Percentiles rank a stretch among this genome's conserved stretches.
Evolutionary conservation across 2,797 vertebrate genomes (phyloP).

Genomic region (Phrynocephalus guinanensis): DNA sequence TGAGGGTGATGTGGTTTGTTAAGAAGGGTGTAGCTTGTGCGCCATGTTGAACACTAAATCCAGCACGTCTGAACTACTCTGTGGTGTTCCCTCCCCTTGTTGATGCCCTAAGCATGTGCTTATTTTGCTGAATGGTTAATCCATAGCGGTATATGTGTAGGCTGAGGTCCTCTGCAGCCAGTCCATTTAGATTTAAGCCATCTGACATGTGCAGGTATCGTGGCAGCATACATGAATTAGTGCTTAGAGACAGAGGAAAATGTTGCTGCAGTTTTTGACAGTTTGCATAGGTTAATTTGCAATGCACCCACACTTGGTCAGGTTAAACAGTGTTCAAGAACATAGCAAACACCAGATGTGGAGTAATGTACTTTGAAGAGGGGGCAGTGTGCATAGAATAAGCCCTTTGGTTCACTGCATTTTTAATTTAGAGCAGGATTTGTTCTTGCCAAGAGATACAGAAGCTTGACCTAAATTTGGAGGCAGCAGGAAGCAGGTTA

Average conservation of each 20-base stretch:
- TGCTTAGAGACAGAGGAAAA: too few relatives aligned
- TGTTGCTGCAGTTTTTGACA: background rate
- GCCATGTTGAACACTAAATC: too few relatives aligned
- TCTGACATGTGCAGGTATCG: background rate
- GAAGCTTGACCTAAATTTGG: conserved; percentile 41
- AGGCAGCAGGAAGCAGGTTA: conserved; percentile 19
- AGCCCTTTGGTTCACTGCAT: conserved; percentile 7
- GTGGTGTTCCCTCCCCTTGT: too few relatives aligned
- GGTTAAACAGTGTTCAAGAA: background rate
- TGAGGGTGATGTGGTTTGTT: too few relatives aligned
- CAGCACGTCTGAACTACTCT: too few relatives aligned
- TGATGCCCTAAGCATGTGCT: too few relatives aligned
- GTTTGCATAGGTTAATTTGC: background rate
- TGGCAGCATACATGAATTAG: too few relatives aligned
- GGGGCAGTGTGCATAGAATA: background rate
- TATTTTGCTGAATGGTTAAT: too few relatives aligned
- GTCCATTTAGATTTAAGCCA: background rate
- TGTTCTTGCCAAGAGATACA: conserved; percentile 9
- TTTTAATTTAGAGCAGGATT: conserved; percentile 40
- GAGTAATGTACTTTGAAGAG: background rate
- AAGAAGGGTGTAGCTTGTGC: too few relatives aligned
- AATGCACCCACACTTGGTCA: too few relatives aligned
- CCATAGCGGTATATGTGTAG: background rate
- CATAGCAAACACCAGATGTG: conserved; percentile 29
- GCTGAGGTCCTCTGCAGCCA: background rate